phyloP scores from a whole-genome alignment of 2,113 vertebrate species.

The Danionella cerebrum region DNA sequence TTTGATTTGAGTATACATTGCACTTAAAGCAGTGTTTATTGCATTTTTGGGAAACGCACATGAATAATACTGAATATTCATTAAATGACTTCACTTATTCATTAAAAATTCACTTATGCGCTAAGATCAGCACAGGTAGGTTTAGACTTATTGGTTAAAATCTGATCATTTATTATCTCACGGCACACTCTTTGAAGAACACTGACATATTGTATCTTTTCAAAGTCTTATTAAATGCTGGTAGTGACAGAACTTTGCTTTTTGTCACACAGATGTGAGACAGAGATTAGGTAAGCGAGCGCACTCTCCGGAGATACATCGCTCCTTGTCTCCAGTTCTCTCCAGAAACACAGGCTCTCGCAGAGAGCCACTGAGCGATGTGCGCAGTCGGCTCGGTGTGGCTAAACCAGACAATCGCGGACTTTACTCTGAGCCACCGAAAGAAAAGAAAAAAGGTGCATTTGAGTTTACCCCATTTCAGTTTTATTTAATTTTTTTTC shows the following conservation, averaged over 20 bases:
- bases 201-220: too few species aligned
- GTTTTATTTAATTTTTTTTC: neutral
- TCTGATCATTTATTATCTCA: too few species aligned
- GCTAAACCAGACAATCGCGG: conserved; percentile 70
- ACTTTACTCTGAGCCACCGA: conserved; percentile 66
- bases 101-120: too few species aligned
- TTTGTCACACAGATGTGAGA: conserved; percentile 71
- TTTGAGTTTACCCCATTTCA: neutral
- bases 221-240: too few species aligned
- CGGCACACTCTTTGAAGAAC: too few species aligned
- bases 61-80: too few species aligned
- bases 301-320: conserved; percentile 74
- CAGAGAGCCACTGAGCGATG: conserved; percentile 79
- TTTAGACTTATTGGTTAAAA: too few species aligned
- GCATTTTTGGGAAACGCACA: too few species aligned
- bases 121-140: too few species aligned
- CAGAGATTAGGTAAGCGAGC: conserved; percentile 87
- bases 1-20: too few species aligned
- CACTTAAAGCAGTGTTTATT: too few species aligned
- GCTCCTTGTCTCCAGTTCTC: conserved; percentile 54
- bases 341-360: conserved; percentile 54
- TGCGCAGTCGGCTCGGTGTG: conserved; percentile 85
- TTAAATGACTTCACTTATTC: too few species aligned
- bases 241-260: neutral
- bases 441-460: conserved; percentile 83